Evolutionary conservation across 2,113 vertebrate species (phyloP), one percentile per base, ranked within the genome.

Genomic region (Ceyx cyanopectus): DNA sequence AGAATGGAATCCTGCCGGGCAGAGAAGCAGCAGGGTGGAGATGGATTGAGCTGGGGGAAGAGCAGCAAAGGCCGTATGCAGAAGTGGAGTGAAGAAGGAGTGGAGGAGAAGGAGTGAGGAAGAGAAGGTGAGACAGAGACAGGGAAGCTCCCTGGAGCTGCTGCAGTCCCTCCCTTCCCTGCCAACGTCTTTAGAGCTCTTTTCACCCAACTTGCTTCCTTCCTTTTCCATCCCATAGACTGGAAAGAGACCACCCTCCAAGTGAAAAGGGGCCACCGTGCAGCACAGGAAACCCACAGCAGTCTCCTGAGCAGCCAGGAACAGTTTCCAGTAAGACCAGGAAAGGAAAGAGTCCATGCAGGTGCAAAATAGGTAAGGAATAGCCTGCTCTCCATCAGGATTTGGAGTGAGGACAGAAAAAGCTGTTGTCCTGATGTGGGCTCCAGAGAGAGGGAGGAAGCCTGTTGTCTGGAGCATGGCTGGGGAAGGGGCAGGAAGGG

Each of bases 401-500:
- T 40, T 73, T 32, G 37, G 43, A n/a, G 6, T 41, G 65, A 70
- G 74, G 61, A 85, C 23, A 76, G 51, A 61, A 63, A 54, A 51
- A 57, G 41, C 50, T 78, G 67, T 14, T 51, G 58, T 45, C 40
- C 70, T 40, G 24, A 46, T 26, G 74, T 16, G 50, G 43, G 70
- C 27, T 53, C 50, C 50, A 74, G 27, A n/a, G 19, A 72, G 7
- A 18, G 26, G 26, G 7, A 87, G 22, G 80, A 75, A 27, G 62
- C 14, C 66, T 46, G 32, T 51, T 14, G 32, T 40, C 67, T 8
- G 6, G 18, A 53, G 24, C 1, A 1, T 12, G 17, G 15, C 0
- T 67, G 43, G 41, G n/a, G 30, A 75, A 65, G 29, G 45, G 34
- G 62, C 72, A 85, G 30, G 30, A 85, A 66, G 23, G 77, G 58